These are phyloP conservation scores for Mus spretus DNA, from an alignment of 2,797 vertebrate genomes.

Conservation along the genomic window DNA sequence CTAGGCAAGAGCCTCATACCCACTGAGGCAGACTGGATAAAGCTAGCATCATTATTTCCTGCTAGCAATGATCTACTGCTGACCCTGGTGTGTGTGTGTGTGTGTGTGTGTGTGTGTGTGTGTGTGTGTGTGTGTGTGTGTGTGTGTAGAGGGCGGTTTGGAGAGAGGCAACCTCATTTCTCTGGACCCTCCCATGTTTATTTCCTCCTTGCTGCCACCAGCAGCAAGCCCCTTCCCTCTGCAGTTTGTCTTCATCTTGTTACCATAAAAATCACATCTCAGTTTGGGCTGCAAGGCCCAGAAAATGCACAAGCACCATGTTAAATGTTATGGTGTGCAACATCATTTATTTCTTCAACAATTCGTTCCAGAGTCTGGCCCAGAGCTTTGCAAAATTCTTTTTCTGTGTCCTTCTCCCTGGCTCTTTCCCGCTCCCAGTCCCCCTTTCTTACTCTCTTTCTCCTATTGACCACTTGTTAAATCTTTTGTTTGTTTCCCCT, in stretches of 20 bases:
- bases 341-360: slow-evolving; percentile 87
- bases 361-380: slow-evolving; percentile 86
- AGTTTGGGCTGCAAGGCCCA: slow-evolving; percentile 82
- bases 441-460: slow-evolving; percentile 84
- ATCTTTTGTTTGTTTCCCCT: slow-evolving; percentile 98
- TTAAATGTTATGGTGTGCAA: slow-evolving; percentile 88
- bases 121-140: no score
- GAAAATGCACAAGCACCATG: slow-evolving; percentile 83
- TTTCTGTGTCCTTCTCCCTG: slow-evolving; percentile 72
- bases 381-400: slow-evolving; percentile 87
- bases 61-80: not conserved
- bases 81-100: rapidly evolving
- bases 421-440: slow-evolving; percentile 61
- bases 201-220: slow-evolving; percentile 21
- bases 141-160: not conserved
- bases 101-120: no score
- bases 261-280: slow-evolving; percentile 85
- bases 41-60: not conserved
- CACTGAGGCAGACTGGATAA: not conserved
- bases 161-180: not conserved
- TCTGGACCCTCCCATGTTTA: slow-evolving; percentile 41
- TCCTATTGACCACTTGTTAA: slow-evolving; percentile 96
- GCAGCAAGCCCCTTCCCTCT: slow-evolving; percentile 57
- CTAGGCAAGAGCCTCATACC: not conserved
- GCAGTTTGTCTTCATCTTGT: slow-evolving; percentile 85